phyloP scores from a whole-genome alignment of 2,113 vertebrate genomes.

The Paralichthys olivaceus region DNA sequence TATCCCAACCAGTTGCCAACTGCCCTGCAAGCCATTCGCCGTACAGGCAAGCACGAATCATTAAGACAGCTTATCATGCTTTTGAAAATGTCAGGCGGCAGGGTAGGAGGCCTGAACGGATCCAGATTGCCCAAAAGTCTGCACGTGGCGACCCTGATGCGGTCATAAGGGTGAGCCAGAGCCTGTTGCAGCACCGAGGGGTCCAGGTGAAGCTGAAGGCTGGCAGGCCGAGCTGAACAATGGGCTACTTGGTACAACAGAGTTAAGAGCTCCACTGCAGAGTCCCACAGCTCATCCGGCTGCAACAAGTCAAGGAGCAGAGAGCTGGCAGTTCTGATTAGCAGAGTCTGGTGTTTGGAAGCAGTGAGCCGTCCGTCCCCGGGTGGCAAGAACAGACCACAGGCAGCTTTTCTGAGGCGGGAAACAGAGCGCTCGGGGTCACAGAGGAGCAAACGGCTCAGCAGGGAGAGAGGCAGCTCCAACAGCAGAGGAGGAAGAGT shows the following conservation, averaged over 20 bases:
- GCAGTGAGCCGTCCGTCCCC: background rate
- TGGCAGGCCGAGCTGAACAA: constrained; percentile 61
- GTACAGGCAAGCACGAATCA: constrained; percentile 70
- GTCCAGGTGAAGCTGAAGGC: constrained; percentile 70
- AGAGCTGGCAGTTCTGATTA: constrained; percentile 71
- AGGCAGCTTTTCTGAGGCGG: constrained; percentile 76
- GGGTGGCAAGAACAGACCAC: constrained; percentile 71
- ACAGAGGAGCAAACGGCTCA: constrained; percentile 86
- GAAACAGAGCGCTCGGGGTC: constrained; percentile 76
- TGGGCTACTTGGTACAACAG: constrained; percentile 84
- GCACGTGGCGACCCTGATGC: constrained; percentile 85
- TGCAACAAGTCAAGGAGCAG: constrained; percentile 78
- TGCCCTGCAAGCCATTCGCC: constrained; percentile 71
- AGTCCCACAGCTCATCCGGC: constrained; percentile 67
- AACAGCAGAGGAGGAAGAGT: constrained; percentile 73
- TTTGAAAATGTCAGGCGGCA: constrained; percentile 67
- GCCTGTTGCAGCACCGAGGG: constrained; percentile 73
- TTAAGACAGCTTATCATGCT: constrained; percentile 66
- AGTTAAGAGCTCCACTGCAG: constrained; percentile 85
- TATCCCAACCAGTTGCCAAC: constrained; percentile 79
- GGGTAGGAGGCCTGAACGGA: constrained; percentile 28
- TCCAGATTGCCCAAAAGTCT: constrained; percentile 85
- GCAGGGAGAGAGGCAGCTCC: constrained; percentile 88
- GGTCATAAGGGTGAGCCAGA: constrained; percentile 78
- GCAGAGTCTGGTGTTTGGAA: constrained; percentile 9